Percentiles rank a stretch among this genome's conserved stretches.
Conservation (phyloP, 2,113 vertebrate species). For the Corapipo altera region DNA sequence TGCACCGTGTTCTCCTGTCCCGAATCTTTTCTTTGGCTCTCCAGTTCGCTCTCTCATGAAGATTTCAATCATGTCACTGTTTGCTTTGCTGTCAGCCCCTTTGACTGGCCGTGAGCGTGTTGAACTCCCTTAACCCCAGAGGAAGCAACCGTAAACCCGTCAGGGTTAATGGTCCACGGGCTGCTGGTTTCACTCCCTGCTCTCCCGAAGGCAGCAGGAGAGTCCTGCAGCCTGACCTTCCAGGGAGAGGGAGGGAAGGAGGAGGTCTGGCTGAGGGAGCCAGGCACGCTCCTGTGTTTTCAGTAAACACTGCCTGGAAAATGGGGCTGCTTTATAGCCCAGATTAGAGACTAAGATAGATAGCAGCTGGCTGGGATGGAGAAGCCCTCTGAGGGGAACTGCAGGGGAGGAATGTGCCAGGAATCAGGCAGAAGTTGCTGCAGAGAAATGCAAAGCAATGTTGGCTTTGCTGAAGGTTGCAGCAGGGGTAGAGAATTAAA, state of each 20-base stretch:
- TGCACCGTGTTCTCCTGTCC: neutral
- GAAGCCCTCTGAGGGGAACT: neutral
- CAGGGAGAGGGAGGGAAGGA: neutral
- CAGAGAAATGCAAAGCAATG: neutral
- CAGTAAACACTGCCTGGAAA: conserved; percentile 69
- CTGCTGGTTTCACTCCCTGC: neutral
- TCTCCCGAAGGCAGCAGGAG: neutral
- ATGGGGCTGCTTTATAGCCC: conserved; percentile 49
- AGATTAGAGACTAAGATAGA: conserved; percentile 54
- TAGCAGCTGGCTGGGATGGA: neutral
- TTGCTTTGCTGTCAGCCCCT: neutral
- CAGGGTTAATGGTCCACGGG: neutral
- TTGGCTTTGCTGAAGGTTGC: neutral
- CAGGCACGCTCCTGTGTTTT: conserved; percentile 71
- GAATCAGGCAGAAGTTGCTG: neutral
- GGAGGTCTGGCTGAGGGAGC: neutral
- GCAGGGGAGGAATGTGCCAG: neutral
- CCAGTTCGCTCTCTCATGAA: neutral
- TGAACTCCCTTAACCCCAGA: neutral
- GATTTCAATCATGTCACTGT: neutral
- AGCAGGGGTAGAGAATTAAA: neutral
- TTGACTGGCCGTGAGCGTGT: neutral
- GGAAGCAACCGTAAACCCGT: neutral
- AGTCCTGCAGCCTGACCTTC: conserved; percentile 16
- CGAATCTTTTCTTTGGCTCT: neutral